phyloP scores from a whole-genome alignment of 2,113 vertebrate species.

The Cynoglossus semilaevis region DNA sequence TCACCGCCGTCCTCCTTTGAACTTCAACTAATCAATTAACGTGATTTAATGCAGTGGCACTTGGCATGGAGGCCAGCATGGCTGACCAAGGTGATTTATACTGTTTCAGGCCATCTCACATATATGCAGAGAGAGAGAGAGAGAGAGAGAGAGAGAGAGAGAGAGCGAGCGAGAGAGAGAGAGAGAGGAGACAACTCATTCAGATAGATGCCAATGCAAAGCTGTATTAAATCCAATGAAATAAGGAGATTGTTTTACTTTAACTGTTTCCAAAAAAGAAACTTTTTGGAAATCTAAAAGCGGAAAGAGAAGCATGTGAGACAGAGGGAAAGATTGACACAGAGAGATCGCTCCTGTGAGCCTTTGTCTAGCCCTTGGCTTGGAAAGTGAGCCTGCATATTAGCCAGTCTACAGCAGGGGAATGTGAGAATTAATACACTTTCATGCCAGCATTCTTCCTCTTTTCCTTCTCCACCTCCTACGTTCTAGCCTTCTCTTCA shows the following conservation, averaged over 20 bases:
- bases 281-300: slow-evolving; percentile 28
- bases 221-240: slow-evolving; percentile 28
- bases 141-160: not conserved
- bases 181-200: not conserved
- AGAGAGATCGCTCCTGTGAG: slow-evolving; percentile 53
- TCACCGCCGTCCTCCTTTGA: slow-evolving; percentile 50
- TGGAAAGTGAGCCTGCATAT: slow-evolving; percentile 71
- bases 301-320: slow-evolving; percentile 20
- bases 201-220: slow-evolving; percentile 6
- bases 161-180: not conserved
- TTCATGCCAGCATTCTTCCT: slow-evolving; percentile 48
- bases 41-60: slow-evolving; percentile 58
- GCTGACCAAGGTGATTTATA: slow-evolving; percentile 47
- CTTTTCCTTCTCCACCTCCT: slow-evolving; percentile 31
- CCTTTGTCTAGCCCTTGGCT: slow-evolving; percentile 62
- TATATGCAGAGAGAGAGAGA: slow-evolving; percentile 8
- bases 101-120: slow-evolving; percentile 46
- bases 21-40: slow-evolving; percentile 62
- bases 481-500: slow-evolving; percentile 15
- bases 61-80: slow-evolving; percentile 21
- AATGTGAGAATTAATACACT: slow-evolving; percentile 63
- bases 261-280: slow-evolving; percentile 28
- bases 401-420: slow-evolving; percentile 68
- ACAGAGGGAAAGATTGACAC: slow-evolving; percentile 40
- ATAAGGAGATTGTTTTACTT: slow-evolving; percentile 50